Conservation (phyloP, 2,888 invertebrate genomes). For the Chloroclystis v-ata region DNA sequence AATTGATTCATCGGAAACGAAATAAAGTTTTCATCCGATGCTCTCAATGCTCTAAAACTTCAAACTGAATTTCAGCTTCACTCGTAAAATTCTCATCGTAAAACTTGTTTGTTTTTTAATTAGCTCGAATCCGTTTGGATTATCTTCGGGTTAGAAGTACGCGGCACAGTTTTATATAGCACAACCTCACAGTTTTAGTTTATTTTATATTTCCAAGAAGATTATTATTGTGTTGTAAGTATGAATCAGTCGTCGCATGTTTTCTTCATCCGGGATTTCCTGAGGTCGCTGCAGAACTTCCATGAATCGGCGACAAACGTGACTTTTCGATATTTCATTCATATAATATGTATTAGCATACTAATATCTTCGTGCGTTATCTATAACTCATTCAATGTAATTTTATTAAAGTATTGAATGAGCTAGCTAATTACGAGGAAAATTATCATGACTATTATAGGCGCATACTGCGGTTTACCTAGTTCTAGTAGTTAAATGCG, state of each 20-base stretch:
- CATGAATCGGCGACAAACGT: neutral
- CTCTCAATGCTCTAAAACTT: constrained; percentile 16
- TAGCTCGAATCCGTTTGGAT: constrained; percentile 16
- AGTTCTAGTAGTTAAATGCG: neutral
- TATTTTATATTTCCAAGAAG: constrained; percentile 11
- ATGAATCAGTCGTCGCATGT: constrained; percentile 10
- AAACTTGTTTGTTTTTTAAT: constrained; percentile 24
- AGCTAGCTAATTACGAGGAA: constrained; percentile 1
- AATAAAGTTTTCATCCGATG: constrained; percentile 14
- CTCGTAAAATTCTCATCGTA: constrained; percentile 21
- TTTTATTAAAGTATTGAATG: neutral
- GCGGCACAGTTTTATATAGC: constrained; percentile 18
- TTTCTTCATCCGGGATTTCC: constrained; percentile 24
- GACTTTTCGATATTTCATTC: neutral
- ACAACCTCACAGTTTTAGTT: neutral
- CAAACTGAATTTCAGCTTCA: constrained; percentile 21
- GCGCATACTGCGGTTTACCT: constrained; percentile 3
- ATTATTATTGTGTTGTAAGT: constrained; percentile 18
- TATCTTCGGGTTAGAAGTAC: constrained; percentile 14
- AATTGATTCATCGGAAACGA: constrained; percentile 15
- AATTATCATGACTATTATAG: neutral
- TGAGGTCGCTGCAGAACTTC: neutral
- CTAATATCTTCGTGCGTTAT: too few relatives aligned
- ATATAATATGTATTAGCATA: neutral
- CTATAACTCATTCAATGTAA: neutral